Conservation (phyloP, 2,888 invertebrate genomes). For the Drosophila colorata region DNA sequence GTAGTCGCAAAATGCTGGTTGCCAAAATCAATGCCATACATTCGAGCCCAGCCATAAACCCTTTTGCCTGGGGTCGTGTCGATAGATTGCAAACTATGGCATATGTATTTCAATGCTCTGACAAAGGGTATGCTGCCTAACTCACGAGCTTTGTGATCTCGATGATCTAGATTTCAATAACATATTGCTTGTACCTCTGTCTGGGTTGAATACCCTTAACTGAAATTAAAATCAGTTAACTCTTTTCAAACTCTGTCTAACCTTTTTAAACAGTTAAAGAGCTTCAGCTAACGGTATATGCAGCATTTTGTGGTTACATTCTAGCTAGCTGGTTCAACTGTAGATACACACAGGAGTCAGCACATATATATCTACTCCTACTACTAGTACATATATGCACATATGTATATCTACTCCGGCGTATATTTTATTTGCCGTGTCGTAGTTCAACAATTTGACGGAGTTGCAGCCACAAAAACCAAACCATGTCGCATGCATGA, state of each 20-base stretch:
- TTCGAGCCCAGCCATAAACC: slow-evolving; percentile 21
- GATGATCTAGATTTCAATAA: no score
- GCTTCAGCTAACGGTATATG: background rate
- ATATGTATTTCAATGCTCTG: background rate
- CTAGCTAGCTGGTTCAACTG: background rate
- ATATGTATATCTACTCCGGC: background rate
- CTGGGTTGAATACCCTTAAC: background rate
- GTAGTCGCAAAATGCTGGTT: slow-evolving; percentile 14
- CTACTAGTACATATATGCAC: slow-evolving; percentile 13
- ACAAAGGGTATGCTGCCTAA: background rate
- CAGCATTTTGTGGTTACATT: slow-evolving; percentile 6
- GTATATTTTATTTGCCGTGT: slow-evolving; percentile 20
- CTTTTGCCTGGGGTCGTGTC: slow-evolving; percentile 12
- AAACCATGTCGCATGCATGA: slow-evolving; percentile 17
- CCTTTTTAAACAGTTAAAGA: background rate
- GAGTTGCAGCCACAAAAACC: slow-evolving; percentile 38
- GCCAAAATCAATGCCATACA: slow-evolving; percentile 52
- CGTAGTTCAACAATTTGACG: slow-evolving; percentile 21
- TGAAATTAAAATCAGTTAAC: background rate
- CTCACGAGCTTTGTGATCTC: background rate
- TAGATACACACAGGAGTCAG: slow-evolving; percentile 1
- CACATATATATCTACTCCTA: slow-evolving; percentile 4
- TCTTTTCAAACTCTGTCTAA: no score
- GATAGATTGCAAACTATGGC: slow-evolving; percentile 11
- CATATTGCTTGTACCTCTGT: background rate